Conservation (phyloP, 2,888 invertebrate species). For the Lasius fuliginosus region DNA sequence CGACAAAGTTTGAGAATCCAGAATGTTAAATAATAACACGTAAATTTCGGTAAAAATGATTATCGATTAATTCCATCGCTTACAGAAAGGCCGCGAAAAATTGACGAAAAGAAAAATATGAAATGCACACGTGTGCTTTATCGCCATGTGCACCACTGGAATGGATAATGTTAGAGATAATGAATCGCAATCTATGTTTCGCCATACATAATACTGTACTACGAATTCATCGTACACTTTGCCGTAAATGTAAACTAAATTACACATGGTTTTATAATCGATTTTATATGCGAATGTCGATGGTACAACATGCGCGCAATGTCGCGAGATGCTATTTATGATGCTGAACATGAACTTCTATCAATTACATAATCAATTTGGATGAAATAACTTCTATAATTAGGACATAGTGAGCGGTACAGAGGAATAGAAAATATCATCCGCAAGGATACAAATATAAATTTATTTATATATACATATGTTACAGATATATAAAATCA, state of each 20-base stretch:
- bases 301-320: background rate
- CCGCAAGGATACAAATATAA: background rate
- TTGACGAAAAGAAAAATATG: background rate
- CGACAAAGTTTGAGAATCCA: background rate
- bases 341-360: slow-evolving; percentile 37
- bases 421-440: background rate
- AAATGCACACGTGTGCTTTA: background rate
- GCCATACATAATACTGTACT: background rate
- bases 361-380: slow-evolving; percentile 19
- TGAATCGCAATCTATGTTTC: background rate
- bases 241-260: slow-evolving; percentile 7
- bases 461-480: background rate
- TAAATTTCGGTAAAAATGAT: background rate
- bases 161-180: background rate
- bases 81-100: background rate
- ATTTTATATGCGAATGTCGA: background rate
- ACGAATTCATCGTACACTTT: background rate
- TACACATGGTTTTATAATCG: background rate
- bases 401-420: background rate
- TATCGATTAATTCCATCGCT: background rate
- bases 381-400: slow-evolving; percentile 13
- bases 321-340: background rate
- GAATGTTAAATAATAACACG: background rate
- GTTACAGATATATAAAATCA: too few relatives aligned
- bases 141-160: background rate